These are phyloP conservation scores for Nyctereutes procyonoides DNA, from an alignment of 2,113 vertebrate genomes.

Conservation along the genomic window DNA sequence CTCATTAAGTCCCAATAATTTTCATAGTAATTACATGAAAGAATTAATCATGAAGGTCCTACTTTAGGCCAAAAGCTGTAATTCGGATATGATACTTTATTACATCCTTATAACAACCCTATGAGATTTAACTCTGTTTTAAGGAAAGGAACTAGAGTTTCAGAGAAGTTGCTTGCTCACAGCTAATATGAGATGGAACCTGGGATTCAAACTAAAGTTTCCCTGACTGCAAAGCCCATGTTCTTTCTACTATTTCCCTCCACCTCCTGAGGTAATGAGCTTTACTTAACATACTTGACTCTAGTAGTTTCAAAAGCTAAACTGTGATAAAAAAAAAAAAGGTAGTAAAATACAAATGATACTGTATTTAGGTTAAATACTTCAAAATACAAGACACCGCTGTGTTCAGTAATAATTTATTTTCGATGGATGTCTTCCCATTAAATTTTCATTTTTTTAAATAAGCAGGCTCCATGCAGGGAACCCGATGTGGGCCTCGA, in stretches of 20 bases:
- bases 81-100: not conserved
- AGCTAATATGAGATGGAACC: not conserved
- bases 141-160: slow-evolving; percentile 37
- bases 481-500: too few species aligned
- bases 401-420: slow-evolving; percentile 33
- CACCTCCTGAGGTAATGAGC: not conserved
- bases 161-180: not conserved
- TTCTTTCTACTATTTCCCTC: not conserved
- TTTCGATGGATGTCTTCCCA: slow-evolving; percentile 9
- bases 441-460: slow-evolving; percentile 10
- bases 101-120: not conserved
- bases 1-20: not conserved
- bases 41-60: not conserved
- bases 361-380: not conserved
- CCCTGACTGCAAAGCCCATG: not conserved
- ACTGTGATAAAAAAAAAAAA: not conserved
- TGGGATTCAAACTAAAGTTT: not conserved
- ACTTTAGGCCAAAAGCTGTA: not conserved
- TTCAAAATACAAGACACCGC: not conserved
- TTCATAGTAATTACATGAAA: not conserved
- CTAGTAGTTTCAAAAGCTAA: slow-evolving; percentile 1
- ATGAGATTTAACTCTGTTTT: not conserved
- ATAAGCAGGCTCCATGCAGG: too few species aligned
- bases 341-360: slow-evolving; percentile 17
- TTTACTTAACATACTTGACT: not conserved